Base-by-base conservation (phyloP, 2,113 vertebrate genomes). In the Cromileptes altivelis region DNA sequence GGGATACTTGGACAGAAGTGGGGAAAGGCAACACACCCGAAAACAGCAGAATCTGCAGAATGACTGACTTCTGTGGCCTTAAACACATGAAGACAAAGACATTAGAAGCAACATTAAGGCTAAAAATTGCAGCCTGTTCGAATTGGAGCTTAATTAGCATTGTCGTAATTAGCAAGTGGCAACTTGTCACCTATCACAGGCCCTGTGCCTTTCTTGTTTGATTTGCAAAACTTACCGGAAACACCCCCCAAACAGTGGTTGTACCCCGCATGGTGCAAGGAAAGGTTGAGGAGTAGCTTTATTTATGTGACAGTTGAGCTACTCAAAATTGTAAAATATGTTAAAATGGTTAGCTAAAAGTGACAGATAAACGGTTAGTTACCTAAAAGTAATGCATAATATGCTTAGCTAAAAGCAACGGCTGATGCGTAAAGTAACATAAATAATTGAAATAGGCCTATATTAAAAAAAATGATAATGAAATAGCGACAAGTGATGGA, bases 21-120 rank as follows among this genome's bases (percentile, higher is more conserved):
- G 61, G 61, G 4, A 25, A 82, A 80, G 45, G 80, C 21, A 78
- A 75, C 62, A 33, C 70, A 11, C 19, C 23, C 68, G 58, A 55
- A 82, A 82, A 70, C 21, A 19, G 64, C 78, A 23, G 25, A 80
- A 70, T 63, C 55, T 57, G 82, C 74, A 81, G 49, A 88, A 86
- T n/a, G 62, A 37, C n/a, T 23, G 69, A 65, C 61, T 70, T 37
- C n/a, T 42, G 67, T 65, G 76, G 61, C 58, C 55, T 23, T 57
- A 47, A 42, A 56, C 27, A n/a, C 25, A 53, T 50, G 42, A 72
- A 81, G 55, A 64, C 70, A 73, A 74, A 80, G 8, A 53, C 30
- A 62, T 74, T 15, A 42, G 42, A 74, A 37, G 21, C 45, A 30
- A 37, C 6, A 25, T 30, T 21, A 53, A 2, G 25, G 33, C 11